phyloP scores from a whole-genome alignment of 2,797 vertebrate genomes.

The Scomberomorus guttatus region DNA sequence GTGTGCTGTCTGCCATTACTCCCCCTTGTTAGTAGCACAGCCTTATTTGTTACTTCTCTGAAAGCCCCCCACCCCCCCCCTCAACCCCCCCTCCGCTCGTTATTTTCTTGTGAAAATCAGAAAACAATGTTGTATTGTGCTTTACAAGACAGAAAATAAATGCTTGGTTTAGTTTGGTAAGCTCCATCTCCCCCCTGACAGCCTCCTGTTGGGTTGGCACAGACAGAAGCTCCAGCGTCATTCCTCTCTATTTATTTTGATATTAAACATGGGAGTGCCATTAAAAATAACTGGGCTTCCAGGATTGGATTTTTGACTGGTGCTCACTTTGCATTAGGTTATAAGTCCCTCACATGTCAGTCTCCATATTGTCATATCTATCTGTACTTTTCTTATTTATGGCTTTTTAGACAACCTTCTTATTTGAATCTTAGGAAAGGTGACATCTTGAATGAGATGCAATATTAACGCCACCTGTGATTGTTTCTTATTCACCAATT shows the following conservation, averaged over 20 bases:
- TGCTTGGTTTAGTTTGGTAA: constrained; percentile 66
- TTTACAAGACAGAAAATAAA: constrained; percentile 57
- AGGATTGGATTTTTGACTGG: constrained; percentile 77
- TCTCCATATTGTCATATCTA: constrained; percentile 60
- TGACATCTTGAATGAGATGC: constrained; percentile 53
- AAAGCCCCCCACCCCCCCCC: constrained; percentile 17
- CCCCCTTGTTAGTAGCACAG: constrained; percentile 57
- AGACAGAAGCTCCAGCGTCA: constrained; percentile 49
- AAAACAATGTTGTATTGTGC: constrained; percentile 59
- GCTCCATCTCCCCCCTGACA: constrained; percentile 69
- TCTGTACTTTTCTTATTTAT: constrained; percentile 51
- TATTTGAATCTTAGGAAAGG: constrained; percentile 38
- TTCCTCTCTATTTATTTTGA: constrained; percentile 69
- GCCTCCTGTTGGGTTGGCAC: constrained; percentile 50
- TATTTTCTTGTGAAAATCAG: constrained; percentile 60
- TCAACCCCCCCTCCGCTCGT: constrained; percentile 1
- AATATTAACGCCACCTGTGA: constrained; percentile 40
- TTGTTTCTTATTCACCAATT: constrained; percentile 26
- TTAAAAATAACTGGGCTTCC: constrained; percentile 61
- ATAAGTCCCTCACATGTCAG: constrained; percentile 67
- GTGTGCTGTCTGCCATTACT: constrained; percentile 52
- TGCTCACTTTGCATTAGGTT: constrained; percentile 76
- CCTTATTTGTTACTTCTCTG: constrained; percentile 56
- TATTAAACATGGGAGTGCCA: constrained; percentile 63
- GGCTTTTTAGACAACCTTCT: constrained; percentile 42